phyloP scores from a whole-genome alignment of 2,888 invertebrate genomes.

The Netelia inedita region DNA sequence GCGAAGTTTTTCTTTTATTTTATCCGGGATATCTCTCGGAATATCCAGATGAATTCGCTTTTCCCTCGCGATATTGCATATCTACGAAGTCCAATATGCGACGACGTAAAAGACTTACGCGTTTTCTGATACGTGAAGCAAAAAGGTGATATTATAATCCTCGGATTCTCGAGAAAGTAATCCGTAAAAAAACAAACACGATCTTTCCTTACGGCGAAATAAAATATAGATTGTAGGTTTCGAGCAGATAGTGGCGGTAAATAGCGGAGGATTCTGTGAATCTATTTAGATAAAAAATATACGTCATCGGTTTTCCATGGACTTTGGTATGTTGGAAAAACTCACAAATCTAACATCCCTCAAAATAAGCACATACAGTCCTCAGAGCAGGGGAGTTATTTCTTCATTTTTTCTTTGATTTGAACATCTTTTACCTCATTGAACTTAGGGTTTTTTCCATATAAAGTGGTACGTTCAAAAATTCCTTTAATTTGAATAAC shows the following conservation, averaged over 20 bases:
- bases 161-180: neutral
- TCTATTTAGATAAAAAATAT: neutral
- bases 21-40: neutral
- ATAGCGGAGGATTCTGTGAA: conserved; percentile 5
- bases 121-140: neutral
- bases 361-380: too few species aligned
- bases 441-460: too few species aligned
- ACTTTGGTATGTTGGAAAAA: neutral
- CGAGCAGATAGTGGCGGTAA: neutral
- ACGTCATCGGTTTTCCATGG: neutral
- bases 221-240: neutral
- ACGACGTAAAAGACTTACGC: neutral
- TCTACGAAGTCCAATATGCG: neutral
- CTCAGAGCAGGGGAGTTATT: too few species aligned
- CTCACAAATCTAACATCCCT: too few species aligned
- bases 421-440: too few species aligned
- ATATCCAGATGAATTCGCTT: neutral
- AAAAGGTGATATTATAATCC: neutral
- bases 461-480: too few species aligned
- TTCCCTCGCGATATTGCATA: neutral
- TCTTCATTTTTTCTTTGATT: too few species aligned
- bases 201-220: conserved; percentile 24
- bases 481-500: too few species aligned
- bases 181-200: neutral
- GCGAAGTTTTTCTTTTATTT: conserved; percentile 14